Conservation (phyloP, 2,113 vertebrate genomes). For the Campylomormyrus numenius region DNA sequence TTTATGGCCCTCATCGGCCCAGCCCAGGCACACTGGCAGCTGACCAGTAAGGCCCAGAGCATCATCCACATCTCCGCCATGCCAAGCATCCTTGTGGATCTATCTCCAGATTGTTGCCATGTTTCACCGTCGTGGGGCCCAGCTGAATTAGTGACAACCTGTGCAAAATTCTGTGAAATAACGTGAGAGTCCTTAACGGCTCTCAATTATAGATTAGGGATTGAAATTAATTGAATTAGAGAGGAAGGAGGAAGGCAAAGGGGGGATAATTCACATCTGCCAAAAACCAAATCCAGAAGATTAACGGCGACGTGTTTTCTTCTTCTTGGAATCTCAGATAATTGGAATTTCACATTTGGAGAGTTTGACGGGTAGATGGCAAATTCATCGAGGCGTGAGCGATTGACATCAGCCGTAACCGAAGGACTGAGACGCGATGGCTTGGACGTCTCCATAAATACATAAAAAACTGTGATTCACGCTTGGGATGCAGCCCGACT, state of each 20-base stretch:
- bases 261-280: background rate
- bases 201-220: background rate
- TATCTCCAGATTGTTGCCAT: background rate
- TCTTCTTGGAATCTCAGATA: background rate
- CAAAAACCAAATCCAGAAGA: background rate
- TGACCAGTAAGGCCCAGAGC: background rate
- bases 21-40: background rate
- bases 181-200: background rate
- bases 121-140: background rate
- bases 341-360: background rate
- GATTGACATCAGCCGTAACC: background rate
- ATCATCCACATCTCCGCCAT: background rate
- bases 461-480: background rate
- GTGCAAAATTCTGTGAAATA: background rate
- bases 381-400: background rate
- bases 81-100: background rate
- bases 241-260: background rate
- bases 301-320: background rate
- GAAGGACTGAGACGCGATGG: too few relatives aligned
- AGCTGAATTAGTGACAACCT: background rate
- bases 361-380: too few relatives aligned
- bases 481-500: background rate
- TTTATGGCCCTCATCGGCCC: background rate
- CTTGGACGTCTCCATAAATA: background rate
- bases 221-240: constrained; percentile 9